Conservation (phyloP, 2,888 invertebrate species). For the Clanis bilineata region DNA sequence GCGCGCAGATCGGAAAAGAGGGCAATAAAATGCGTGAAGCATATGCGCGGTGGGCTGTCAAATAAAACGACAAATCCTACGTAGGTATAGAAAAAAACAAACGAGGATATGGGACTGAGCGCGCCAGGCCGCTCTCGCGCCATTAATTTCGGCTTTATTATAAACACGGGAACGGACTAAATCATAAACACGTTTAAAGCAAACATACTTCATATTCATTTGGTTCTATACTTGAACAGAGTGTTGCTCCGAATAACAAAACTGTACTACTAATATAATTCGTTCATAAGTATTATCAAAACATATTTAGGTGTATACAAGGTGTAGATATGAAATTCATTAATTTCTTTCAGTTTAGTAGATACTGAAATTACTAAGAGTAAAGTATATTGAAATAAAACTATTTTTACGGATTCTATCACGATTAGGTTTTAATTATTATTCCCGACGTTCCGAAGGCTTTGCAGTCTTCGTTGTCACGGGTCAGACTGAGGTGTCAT, state of each 20-base stretch:
- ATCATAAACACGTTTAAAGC: slow-evolving; percentile 72
- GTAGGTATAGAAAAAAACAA: slow-evolving; percentile 50
- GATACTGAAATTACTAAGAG: no score
- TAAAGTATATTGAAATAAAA: no score
- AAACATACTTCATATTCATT: slow-evolving; percentile 35
- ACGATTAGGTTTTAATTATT: no score
- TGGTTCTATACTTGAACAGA: slow-evolving; percentile 47
- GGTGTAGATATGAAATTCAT: no score
- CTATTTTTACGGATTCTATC: no score
- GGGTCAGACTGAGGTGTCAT: no score
- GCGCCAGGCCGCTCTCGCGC: slow-evolving; percentile 49
- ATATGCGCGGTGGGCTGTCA: slow-evolving; percentile 58
- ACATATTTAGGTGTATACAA: no score
- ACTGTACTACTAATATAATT: slow-evolving; percentile 6
- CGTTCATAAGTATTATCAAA: neutral
- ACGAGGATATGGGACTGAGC: slow-evolving; percentile 61
- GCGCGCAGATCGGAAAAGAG: slow-evolving; percentile 52
- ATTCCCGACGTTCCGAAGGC: no score
- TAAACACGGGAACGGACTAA: slow-evolving; percentile 68
- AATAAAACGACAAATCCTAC: slow-evolving; percentile 61
- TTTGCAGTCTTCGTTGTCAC: no score
- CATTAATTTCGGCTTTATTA: slow-evolving; percentile 76
- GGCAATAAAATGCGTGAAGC: slow-evolving; percentile 62
- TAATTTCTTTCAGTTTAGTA: neutral
- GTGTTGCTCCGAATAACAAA: slow-evolving; percentile 40